Percentiles rank a stretch among this genome's conserved stretches.
These are phyloP conservation scores for Corvus hawaiiensis DNA, from an alignment of 2,113 vertebrate species.

Conservation along the genomic window DNA sequence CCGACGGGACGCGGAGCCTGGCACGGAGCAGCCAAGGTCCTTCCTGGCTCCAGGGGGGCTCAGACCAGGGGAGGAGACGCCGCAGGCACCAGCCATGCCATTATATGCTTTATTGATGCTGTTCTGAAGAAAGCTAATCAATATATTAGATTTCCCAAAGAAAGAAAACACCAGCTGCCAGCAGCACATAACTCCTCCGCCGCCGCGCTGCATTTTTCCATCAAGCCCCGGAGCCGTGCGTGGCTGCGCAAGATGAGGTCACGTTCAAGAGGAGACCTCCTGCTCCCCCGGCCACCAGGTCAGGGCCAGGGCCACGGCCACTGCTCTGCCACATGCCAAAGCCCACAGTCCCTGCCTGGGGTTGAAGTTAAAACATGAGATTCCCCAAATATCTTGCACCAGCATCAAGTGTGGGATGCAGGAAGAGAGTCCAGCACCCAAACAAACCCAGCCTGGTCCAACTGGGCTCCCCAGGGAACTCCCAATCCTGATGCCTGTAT, in stretches of 20 bases:
- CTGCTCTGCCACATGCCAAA: fast-evolving
- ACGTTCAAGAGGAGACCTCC: slow-evolving; percentile 9
- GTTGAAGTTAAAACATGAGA: not conserved
- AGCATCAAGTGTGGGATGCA: fast-evolving
- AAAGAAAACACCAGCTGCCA: slow-evolving; percentile 68
- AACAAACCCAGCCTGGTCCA: not conserved
- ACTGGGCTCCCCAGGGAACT: fast-evolving
- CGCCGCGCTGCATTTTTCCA: slow-evolving; percentile 12
- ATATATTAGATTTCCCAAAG: slow-evolving; percentile 74
- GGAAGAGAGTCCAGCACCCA: not conserved
- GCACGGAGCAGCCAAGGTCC: not conserved
- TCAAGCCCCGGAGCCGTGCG: not conserved
- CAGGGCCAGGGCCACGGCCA: slow-evolving; percentile 18
- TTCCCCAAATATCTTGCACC: not conserved
- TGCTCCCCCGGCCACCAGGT: not conserved
- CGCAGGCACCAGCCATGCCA: slow-evolving; percentile 58
- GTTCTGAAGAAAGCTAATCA: slow-evolving; percentile 73
- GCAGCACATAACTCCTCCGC: slow-evolving; percentile 37
- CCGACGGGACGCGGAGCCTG: not conserved
- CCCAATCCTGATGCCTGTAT: fast-evolving
- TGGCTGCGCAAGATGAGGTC: slow-evolving; percentile 31
- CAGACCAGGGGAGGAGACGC: slow-evolving; percentile 50
- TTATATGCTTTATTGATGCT: slow-evolving; percentile 69
- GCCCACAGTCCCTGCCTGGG: fast-evolving
- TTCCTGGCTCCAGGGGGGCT: slow-evolving; percentile 43